Evolutionary conservation across 2,113 vertebrate genomes (phyloP).

Genomic region (Cottus gobio): DNA sequence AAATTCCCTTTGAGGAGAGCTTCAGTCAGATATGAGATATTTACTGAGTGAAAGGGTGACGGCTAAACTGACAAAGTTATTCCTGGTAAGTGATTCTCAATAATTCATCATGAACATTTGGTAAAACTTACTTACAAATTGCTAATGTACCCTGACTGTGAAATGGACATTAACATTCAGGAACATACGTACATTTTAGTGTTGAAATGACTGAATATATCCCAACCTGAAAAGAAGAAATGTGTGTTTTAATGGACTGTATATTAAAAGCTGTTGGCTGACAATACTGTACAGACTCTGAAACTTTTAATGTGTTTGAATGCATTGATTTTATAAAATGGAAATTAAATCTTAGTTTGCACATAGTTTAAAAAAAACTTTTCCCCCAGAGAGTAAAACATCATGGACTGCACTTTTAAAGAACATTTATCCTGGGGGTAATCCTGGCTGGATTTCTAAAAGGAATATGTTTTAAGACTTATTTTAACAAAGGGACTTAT

Average conservation of each 20-base stretch:
- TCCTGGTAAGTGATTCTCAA: neutral
- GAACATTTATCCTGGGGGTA: constrained; percentile 28
- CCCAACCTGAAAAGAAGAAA: neutral
- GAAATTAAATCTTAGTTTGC: neutral
- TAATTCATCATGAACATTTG: constrained; percentile 1
- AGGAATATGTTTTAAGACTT: constrained; percentile 5
- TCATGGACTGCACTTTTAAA: constrained; percentile 1
- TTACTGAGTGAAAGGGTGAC: constrained; percentile 16
- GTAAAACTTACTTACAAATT: constrained; percentile 14
- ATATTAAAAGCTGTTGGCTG: neutral
- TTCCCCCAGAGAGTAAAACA: constrained; percentile 13
- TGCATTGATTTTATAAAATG: neutral
- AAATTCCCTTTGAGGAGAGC: constrained; percentile 32
- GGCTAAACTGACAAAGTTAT: constrained; percentile 8
- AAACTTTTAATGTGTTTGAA: neutral
- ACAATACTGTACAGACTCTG: neutral
- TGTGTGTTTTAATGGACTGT: neutral
- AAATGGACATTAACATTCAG: neutral
- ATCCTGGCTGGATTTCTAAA: constrained; percentile 21
- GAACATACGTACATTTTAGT: neutral
- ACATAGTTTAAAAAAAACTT: constrained; percentile 16
- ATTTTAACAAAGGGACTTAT: constrained; percentile 33
- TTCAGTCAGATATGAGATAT: constrained; percentile 19
- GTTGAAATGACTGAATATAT: neutral
- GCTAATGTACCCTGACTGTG: neutral